A percentile compares a stretch with the other conserved stretches of the same genome.
phyloP scores from a whole-genome alignment of 2,797 vertebrate genomes.

The Sebastes oblongus region DNA sequence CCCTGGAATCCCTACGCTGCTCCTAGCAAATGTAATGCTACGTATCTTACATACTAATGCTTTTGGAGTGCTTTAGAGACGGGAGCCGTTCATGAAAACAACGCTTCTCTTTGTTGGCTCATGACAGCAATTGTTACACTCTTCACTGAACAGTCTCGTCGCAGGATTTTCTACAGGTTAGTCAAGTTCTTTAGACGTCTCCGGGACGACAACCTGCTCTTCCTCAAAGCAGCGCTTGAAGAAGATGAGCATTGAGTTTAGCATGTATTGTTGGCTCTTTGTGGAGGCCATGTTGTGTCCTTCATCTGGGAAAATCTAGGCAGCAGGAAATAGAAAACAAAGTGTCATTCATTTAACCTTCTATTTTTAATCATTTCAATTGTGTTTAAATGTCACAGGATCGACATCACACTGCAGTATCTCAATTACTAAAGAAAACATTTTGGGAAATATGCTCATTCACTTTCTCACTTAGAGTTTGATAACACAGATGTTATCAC shows the following conservation, averaged over 20 bases:
- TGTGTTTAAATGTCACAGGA: background rate
- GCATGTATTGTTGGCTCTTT: constrained; percentile 88
- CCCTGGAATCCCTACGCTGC: background rate
- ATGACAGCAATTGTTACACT: background rate
- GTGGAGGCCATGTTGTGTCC: constrained; percentile 83
- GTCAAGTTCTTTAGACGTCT: constrained; percentile 88
- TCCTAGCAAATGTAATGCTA: background rate
- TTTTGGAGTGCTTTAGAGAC: background rate
- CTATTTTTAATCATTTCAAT: background rate
- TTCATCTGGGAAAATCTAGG: constrained; percentile 95
- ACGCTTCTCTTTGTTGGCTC: too few relatives aligned
- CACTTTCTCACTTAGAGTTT: background rate
- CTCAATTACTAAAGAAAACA: background rate
- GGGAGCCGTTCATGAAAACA: background rate
- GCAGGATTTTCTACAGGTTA: constrained; percentile 56
- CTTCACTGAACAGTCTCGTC: background rate
- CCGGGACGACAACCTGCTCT: constrained; percentile 64
- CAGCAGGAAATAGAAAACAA: constrained; percentile 5
- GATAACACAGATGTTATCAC: background rate
- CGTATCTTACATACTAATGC: background rate
- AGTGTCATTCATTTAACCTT: background rate
- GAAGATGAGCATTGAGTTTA: constrained; percentile 89
- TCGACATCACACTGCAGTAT: background rate
- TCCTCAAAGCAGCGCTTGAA: constrained; percentile 90
- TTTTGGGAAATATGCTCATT: background rate